Evolutionary conservation across 2,888 invertebrate species (phyloP), one percentile per base, ranked within the genome.

Genomic region (Microplitis deprimator): DNA sequence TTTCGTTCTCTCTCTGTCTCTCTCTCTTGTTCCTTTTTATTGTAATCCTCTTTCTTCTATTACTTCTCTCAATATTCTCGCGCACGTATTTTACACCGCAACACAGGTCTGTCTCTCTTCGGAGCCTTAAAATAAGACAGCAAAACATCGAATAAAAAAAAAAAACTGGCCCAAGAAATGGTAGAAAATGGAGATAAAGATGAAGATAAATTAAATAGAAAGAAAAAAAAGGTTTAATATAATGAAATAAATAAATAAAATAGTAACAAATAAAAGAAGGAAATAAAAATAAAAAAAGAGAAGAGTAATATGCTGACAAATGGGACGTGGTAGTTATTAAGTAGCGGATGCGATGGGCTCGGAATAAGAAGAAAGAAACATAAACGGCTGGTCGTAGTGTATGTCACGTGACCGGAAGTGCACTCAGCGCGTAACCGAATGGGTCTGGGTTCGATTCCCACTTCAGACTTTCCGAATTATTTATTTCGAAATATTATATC

Each of bases 321-420:
- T 73, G 82, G 85, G 85, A 86, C 86, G 84, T 84, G 83, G 83
- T 84, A 85, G 86, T 87, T 87, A 87, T 87, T 87, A 87, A 86
- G 85, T 86, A 86, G 86, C 85, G 87, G 86, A 87, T 86, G 86
- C 85, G 87, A 85, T 85, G 84, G 86, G 86, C 88, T 87, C 88
- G 89, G 88, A 89, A 89, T 89, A 89, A 89, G 87, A 89, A 89
- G 87, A 88, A 87, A 88, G 88, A 87, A 88, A 89, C 88, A 88
- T 88, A 87, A 87, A 87, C 87, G 87, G 84, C 87, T 77, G 78
- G 79, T 78, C 79, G 81, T 77, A 82, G 79, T 83, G 82, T 50
- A 50, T 86, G 87, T 89, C 90, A 89, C 88, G 89, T 89, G 89
- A 89, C 89, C 89, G 89, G 89, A 89, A 89, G 89, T 88, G 29